Base-by-base conservation (phyloP, 1,140 invertebrate genomes). In the Periplaneta americana region DNA sequence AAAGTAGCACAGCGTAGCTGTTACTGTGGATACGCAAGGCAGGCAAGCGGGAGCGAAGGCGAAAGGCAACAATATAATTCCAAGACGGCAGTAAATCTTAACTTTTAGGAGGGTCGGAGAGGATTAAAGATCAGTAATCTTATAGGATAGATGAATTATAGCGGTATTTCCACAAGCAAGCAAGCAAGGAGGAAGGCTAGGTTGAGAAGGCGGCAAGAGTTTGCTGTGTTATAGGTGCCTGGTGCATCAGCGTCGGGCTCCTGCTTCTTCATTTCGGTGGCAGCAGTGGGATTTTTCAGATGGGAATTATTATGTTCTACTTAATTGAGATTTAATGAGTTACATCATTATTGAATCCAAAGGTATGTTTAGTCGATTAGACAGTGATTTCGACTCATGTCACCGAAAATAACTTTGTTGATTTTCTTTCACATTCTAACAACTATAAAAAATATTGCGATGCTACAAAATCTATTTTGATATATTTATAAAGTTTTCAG, bases 41-140 rank as follows among this genome's bases (percentile, higher is more conserved):
- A 66, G 48, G 48, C 80, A 82, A 81, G 83, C 82, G 84, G 83
- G 83, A 84, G 85, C 84, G 84, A 82, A 81, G 83, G 85, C 84
- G 86, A 86, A 85, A 84, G 85, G 86, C 87, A 87, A 90, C 89
- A 89, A 89, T 90, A 91, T 92, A 92, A 92, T 91, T 90, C 91
- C 90, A 88, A 86, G 87, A 86, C 84, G 87, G 87, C 90, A 91
- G 90, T 93, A 93, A 92, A 93, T 93, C 92, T 93, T 91, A 92
- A 92, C 90, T 92, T 92, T 91, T 91, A 91, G 90, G 89, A 90
- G 90, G 89, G 90, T 87, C 86, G 87, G 86, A 87, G 84, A 87
- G 92, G 92, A 93, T 93, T 93, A 93, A 92, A 93, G 92, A 93
- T 93, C 91, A 92, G 91, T 92, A 92, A 93, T 93, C 92, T 92